Base-by-base conservation (phyloP, 2,113 vertebrate genomes). In the Salvator merianae region DNA sequence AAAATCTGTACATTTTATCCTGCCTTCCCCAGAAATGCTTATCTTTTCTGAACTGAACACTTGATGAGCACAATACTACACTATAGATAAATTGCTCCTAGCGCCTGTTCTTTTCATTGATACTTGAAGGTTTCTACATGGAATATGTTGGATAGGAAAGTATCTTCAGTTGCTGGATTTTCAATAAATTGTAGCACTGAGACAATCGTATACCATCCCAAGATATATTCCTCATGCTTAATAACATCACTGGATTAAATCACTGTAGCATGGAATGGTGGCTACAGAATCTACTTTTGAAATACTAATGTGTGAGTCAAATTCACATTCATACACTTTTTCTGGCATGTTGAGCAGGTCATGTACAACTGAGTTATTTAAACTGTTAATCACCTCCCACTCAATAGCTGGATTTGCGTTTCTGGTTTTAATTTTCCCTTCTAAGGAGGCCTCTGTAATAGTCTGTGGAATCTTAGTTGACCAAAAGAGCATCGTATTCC, bases 61-160 rank as follows among this genome's bases (percentile, higher is more conserved):
- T 18, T 30, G 36, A 62, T 3, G 34, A n/a, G 22, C 38, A 9
- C 36, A 13, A 53, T 53, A 13, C 16, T 53, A 53, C 10, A 30
- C 53, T 73, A 32, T 69, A 32, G 34, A 43, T 55, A 63, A 73
- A 82, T 63, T 24, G 70, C 28, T 82, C 10, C 36, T 82, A 32
- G 30, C 3, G 36, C 43, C 70, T 82, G 70, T 74, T 82, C 28
- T 73, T 73, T 82, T 82, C 36, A 73, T 82, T 74, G 43, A 26
- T 26, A 73, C 53, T 28, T 63, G 30, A n/a, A n/a, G n/a, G 70
- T 36, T 63, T 73, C 9, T 43, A 63, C 70, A 63, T 63, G n/a
- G 53, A 26, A 74, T 82, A 32, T 82, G 55, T 28, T 26, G 70
- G 28, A 63, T n/a, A 74, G 43, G 8, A 82, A 81, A 72, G 63